phyloP scores from a whole-genome alignment of 2,888 invertebrate genomes.

The Sipha maydis region DNA sequence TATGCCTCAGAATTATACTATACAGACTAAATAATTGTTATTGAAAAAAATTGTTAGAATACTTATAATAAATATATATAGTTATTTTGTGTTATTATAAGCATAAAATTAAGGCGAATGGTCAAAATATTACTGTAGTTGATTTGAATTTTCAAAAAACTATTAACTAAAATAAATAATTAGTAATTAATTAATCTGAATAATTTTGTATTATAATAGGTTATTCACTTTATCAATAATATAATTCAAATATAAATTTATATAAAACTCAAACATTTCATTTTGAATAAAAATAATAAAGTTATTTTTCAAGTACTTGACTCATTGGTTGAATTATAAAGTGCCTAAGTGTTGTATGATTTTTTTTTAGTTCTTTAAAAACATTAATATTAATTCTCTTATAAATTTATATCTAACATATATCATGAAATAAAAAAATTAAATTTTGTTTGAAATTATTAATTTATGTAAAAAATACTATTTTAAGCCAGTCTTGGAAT shows the following conservation, averaged over 20 bases:
- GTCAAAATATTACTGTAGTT: no score
- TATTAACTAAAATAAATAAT: background rate
- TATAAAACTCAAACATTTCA: background rate
- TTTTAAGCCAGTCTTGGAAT: constrained; percentile 58
- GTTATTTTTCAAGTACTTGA: background rate
- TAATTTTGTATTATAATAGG: background rate
- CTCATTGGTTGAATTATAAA: background rate
- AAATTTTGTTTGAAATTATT: background rate
- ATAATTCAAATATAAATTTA: background rate
- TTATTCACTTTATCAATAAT: background rate
- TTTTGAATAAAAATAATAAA: background rate
- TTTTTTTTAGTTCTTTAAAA: background rate
- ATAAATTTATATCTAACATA: no score
- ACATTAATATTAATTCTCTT: no score
- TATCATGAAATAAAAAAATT: background rate
- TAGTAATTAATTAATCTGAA: background rate
- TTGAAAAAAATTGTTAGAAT: no score
- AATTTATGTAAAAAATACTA: background rate
- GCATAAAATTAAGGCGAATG: no score
- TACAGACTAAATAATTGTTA: background rate
- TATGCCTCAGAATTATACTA: background rate
- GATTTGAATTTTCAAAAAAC: background rate
- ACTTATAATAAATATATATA: no score
- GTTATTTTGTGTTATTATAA: background rate
- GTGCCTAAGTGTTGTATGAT: background rate